A percentile compares a stretch with the other conserved stretches of the same genome.
These are phyloP conservation scores for Microcebus griseorufus DNA, from an alignment of 2,113 vertebrate genomes.

Conservation along the genomic window DNA sequence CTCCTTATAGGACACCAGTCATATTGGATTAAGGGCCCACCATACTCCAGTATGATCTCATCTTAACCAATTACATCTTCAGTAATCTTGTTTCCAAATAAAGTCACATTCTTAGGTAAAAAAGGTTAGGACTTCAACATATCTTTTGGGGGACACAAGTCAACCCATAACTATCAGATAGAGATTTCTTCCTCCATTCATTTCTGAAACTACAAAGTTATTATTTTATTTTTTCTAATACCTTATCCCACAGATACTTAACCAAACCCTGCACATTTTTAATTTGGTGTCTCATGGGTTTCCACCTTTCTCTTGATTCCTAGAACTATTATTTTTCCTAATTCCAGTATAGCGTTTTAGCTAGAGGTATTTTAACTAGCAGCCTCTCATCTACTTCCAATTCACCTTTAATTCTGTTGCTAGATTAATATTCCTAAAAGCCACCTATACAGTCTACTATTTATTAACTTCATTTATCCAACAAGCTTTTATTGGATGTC, in stretches of 20 bases:
- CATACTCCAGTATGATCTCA: not conserved
- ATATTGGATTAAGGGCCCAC: not conserved
- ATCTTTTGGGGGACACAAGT: not conserved
- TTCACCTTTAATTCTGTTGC: not conserved
- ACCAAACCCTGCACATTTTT: not conserved
- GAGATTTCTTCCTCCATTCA: not conserved
- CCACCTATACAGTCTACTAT: not conserved
- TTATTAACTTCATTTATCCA: not conserved
- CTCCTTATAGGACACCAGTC: not conserved
- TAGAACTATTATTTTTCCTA: not conserved
- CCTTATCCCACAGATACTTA: not conserved
- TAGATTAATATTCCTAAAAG: not conserved
- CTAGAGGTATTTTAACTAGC: not conserved
- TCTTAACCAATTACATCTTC: not conserved
- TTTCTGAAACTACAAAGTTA: not conserved
- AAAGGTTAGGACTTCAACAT: not conserved
- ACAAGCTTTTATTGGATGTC: not conserved
- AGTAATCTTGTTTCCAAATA: not conserved
- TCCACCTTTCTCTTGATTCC: not conserved
- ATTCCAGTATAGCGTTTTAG: not conserved
- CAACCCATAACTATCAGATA: not conserved
- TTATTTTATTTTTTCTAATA: not conserved
- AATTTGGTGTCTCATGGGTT: not conserved
- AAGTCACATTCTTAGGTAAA: not conserved
- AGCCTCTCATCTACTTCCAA: not conserved